Base-by-base conservation (phyloP, 2,797 vertebrate genomes). In the Mus caroli region DNA sequence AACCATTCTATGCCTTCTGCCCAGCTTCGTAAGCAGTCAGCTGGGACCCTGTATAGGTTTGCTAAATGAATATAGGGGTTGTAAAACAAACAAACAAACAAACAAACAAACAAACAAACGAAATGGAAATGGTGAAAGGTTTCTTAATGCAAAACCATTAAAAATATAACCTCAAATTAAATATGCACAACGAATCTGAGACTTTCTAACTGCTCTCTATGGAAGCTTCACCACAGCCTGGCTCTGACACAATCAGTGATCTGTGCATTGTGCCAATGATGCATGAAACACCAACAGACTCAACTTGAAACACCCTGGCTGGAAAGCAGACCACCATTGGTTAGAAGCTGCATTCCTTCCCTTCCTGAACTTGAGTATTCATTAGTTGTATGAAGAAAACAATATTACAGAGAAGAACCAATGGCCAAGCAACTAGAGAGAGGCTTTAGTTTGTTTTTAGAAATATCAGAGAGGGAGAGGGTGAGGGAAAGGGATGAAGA, bases 341-440 rank as follows among this genome's bases (percentile, higher is more conserved):
- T n/a, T 3, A 54, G 24, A n/a, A 40, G n/a, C 4, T 54, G 1
- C 4, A 3, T 14, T 37, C 22, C 4, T 28, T 87, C 67, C 14
- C 4, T 54, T 40, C 50, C 50, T 31, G 52, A 26, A 15, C 31
- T 46, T 43, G 34, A 84, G 2, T 64, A 28, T 89, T 77, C 67
- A 88, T 60, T 91, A 58, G 88, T 54, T 62, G 62, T 19, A 50
- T 77, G 77, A 79, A 24, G 54, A 84, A 92, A 87, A n/a, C 58
- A 58, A 64, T 71, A 76, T 80, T 43, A 22, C 17, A 80, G 31
- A 71, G 76, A 34, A 95, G 17, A 95, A 46, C 11, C 26, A 86
- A 82, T 2, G 37, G 28, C 76, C 90, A 94, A 80, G 17, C 79
- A 24, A 84, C 5, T n/a, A 88, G 6, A 13, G 24, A 52, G 12